Base-by-base conservation (phyloP, 2,113 vertebrate genomes). In the Amblyornis subalaris region DNA sequence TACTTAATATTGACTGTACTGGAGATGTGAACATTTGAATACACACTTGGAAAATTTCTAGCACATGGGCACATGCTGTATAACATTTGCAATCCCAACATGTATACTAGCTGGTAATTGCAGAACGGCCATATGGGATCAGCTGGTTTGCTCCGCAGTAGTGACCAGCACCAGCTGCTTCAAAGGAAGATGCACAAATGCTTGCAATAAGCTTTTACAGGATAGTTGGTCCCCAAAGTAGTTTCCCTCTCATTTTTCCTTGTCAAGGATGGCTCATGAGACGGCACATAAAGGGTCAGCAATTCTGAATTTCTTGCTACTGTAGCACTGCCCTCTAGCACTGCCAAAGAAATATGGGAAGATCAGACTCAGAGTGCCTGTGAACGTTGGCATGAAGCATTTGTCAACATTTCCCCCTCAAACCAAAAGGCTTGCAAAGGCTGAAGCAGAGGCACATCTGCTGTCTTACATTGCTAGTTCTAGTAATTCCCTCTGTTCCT, bases 41-140 rank as follows among this genome's bases (percentile, higher is more conserved):
- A 23, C 2, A 28, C 7, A 7, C 11, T 16, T 58, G 58, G 67
- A 60, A 69, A 79, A 76, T 31, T 73, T 70, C 83, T 48, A 76
- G 62, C 19, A 22, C 0, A 0, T 14, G 26, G 33, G 19, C 28
- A 78, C 29, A 25, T 3, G 11, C 18, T 4, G 1, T 33, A 6
- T 42, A 67, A 38, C 20, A 15, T 77, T 73, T 86, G 45, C 5
- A 7, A 45, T 53, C 35, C n/a, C 25, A 55, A 16, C 11, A 25
- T 5, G 19, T 31, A 6, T 22, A 38, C 45, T 33, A 65, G 67
- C 33, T 70, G 54, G 25, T 36, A 77, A 50, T 14, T 44, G 13
- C 45, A 79, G 48, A 72, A 75, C 7, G 28, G 58, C 28, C 45
- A 14, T 33, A 38, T 14, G 17, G 62, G 40, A 79, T 79, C 57